Conservation (phyloP, 2,113 vertebrate species). For the Platichthys flesus region DNA sequence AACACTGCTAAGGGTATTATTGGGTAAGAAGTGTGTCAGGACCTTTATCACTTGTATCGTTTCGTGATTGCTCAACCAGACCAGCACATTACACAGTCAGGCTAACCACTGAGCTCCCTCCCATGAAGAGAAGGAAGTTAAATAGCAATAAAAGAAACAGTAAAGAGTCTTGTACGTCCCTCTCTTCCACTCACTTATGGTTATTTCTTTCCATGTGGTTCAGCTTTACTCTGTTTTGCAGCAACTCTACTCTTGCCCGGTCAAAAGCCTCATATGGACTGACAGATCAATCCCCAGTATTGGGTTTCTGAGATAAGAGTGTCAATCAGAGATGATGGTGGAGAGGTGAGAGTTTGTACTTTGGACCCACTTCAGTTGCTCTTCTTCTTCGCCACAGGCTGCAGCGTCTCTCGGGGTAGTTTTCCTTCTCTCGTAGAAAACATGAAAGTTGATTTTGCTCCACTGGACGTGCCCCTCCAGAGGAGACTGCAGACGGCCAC, state of each 20-base stretch:
- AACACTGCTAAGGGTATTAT: background rate
- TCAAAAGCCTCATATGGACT: slow-evolving; percentile 62
- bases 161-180: background rate
- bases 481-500: slow-evolving; percentile 85
- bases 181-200: background rate
- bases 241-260: background rate
- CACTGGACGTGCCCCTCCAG: slow-evolving; percentile 71
- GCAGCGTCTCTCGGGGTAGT: slow-evolving; percentile 5
- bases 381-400: slow-evolving; percentile 10
- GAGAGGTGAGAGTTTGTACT: slow-evolving; percentile 67
- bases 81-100: background rate
- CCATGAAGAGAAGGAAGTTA: background rate
- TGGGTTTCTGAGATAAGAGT: slow-evolving; percentile 68
- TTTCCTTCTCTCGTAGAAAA: slow-evolving; percentile 23
- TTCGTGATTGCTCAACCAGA: slow-evolving; percentile 22
- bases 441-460: slow-evolving; percentile 87
- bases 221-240: background rate
- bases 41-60: background rate
- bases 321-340: slow-evolving; percentile 25
- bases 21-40: background rate
- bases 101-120: background rate
- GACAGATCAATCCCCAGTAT: slow-evolving; percentile 41
- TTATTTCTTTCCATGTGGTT: background rate
- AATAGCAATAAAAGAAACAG: background rate
- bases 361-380: slow-evolving; percentile 69